phyloP scores from a whole-genome alignment of 1,140 invertebrate genomes.

The Laodelphax striatellus region DNA sequence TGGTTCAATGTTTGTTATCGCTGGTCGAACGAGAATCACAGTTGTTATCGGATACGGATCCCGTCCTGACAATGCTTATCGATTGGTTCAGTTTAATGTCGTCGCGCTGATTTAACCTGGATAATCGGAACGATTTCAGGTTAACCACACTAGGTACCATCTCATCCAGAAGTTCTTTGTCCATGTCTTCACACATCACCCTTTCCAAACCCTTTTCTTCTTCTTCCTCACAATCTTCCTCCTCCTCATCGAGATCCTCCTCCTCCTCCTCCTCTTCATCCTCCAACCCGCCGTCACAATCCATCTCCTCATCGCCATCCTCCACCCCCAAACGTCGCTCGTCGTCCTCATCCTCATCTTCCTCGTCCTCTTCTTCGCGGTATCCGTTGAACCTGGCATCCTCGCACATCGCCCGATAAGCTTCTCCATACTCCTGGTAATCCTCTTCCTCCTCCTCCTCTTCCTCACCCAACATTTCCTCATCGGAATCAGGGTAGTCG shows the following conservation, averaged over 20 bases:
- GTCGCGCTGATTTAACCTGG: no score
- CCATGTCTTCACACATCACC: background rate
- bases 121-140: no score
- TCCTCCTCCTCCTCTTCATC: background rate
- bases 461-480: constrained; percentile 21
- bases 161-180: no score
- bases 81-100: no score
- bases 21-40: no score
- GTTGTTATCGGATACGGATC: no score
- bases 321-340: background rate
- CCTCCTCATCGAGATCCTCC: background rate
- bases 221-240: background rate
- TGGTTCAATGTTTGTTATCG: no score
- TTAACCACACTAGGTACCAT: no score
- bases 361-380: background rate
- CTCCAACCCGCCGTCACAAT: background rate
- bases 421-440: background rate
- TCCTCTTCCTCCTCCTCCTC: constrained; percentile 1
- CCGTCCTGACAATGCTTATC: no score
- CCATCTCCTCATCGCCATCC: constrained; percentile 1
- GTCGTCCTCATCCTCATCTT: background rate
- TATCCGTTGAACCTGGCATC: background rate
- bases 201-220: background rate
- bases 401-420: background rate
- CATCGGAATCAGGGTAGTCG: constrained; percentile 20